These are phyloP conservation scores for Scaptomyza polygonia DNA, from an alignment of 2,888 invertebrate species.

Conservation along the genomic window DNA sequence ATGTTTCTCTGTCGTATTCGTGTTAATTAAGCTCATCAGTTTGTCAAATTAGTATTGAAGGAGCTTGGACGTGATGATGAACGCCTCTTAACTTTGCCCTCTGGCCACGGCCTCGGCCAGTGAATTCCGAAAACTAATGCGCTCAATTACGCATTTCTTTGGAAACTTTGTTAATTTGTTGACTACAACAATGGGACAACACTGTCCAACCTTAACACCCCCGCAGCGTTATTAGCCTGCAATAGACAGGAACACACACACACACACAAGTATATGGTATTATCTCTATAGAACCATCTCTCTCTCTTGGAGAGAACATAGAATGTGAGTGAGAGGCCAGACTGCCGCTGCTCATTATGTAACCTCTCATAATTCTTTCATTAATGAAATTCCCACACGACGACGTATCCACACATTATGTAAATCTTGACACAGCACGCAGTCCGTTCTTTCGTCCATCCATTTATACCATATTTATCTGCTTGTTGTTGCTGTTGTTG, in stretches of 20 bases:
- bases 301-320: slow-evolving; percentile 17
- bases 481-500: slow-evolving; percentile 18
- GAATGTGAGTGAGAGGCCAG: neutral
- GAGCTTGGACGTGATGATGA: slow-evolving; percentile 38
- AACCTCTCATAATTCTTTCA: slow-evolving; percentile 79
- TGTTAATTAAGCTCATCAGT: slow-evolving; percentile 56
- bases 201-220: slow-evolving; percentile 46
- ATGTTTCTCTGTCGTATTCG: slow-evolving; percentile 1
- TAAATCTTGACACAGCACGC: slow-evolving; percentile 75
- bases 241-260: slow-evolving; percentile 32
- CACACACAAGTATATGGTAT: slow-evolving; percentile 21
- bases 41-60: slow-evolving; percentile 68
- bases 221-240: slow-evolving; percentile 63
- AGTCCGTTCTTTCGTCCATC: slow-evolving; percentile 49
- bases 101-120: neutral
- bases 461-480: slow-evolving; percentile 56
- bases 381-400: slow-evolving; percentile 77
- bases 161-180: slow-evolving; percentile 76
- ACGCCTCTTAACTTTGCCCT: slow-evolving; percentile 25
- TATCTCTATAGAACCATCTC: slow-evolving; percentile 48
- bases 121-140: slow-evolving; percentile 48
- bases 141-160: slow-evolving; percentile 72
- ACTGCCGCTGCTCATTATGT: slow-evolving; percentile 65
- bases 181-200: slow-evolving; percentile 64
- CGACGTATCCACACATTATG: slow-evolving; percentile 69